Evolutionary conservation across 1,140 invertebrate species (phyloP).

Genomic region (Sycophila sp.): DNA sequence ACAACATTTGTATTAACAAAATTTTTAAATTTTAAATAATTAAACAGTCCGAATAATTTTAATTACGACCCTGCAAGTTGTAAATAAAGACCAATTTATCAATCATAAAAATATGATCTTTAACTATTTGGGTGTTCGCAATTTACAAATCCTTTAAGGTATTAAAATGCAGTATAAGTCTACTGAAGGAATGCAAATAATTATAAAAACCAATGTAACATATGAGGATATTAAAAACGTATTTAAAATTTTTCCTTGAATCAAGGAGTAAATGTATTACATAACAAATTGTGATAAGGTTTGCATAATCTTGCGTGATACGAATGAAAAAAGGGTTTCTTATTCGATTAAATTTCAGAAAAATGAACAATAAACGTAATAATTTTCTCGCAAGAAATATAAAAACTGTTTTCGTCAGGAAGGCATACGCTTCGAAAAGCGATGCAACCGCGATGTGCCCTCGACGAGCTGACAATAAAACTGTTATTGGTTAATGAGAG

Average conservation of each 20-base stretch:
- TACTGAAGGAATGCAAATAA: too few species aligned
- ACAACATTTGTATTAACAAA: too few species aligned
- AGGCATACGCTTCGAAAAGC: constrained; percentile 5
- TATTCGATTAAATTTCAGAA: not conserved
- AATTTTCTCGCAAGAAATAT: not conserved
- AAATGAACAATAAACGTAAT: not conserved
- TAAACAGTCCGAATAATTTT: too few species aligned
- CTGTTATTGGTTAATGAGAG: constrained; percentile 18
- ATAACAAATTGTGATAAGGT: not conserved
- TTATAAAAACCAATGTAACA: too few species aligned
- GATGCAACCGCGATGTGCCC: not conserved
- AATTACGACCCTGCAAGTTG: too few species aligned
- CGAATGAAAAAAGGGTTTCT: not conserved
- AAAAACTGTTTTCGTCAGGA: not conserved
- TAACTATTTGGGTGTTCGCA: too few species aligned
- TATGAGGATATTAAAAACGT: not conserved
- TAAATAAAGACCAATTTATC: too few species aligned
- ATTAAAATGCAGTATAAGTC: too few species aligned
- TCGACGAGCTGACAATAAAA: not conserved
- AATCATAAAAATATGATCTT: too few species aligned
- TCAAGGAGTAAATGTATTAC: not conserved
- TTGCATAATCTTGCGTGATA: too few species aligned
- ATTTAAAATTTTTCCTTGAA: not conserved
- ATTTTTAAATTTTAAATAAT: too few species aligned
- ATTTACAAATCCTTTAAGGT: too few species aligned